phyloP scores from a whole-genome alignment of 1,140 invertebrate species.

The Drosophila seguyi region DNA sequence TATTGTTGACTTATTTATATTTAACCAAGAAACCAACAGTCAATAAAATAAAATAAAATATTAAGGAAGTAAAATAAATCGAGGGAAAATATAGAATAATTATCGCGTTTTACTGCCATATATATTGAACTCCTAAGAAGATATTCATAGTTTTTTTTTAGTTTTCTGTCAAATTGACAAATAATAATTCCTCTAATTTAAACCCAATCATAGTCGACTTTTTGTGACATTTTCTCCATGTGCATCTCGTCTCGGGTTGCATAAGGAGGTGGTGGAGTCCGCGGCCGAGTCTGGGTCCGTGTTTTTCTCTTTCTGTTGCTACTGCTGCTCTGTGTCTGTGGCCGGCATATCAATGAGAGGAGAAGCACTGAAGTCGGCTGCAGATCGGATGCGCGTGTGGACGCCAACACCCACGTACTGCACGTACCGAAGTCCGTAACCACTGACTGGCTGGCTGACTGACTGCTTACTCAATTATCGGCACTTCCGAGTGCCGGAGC shows the following conservation, averaged over 20 bases:
- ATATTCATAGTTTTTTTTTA: not conserved
- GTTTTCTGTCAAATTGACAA: not conserved
- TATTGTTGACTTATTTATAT: too few relatives aligned
- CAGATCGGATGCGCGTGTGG: constrained; percentile 47
- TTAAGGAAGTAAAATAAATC: not conserved
- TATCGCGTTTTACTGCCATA: too few relatives aligned
- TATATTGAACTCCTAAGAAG: too few relatives aligned
- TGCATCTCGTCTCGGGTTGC: constrained; percentile 33
- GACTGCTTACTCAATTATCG: constrained; percentile 69
- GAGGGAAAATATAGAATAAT: too few relatives aligned
- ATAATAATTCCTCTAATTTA: not conserved
- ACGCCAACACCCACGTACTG: constrained; percentile 51
- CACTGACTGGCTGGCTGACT: not conserved
- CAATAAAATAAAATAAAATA: not conserved
- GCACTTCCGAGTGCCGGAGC: constrained; percentile 60
- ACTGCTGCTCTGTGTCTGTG: constrained; percentile 28
- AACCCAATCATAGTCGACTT: not conserved
- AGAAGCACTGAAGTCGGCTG: constrained; percentile 6
- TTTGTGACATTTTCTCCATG: not conserved
- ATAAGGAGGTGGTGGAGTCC: constrained; percentile 42
- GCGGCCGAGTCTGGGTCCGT: constrained; percentile 8
- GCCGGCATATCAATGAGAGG: constrained; percentile 74
- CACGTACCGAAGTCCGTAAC: constrained; percentile 29
- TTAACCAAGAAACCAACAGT: too few relatives aligned
- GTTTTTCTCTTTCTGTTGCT: constrained; percentile 19